A percentile compares a stretch with the other conserved stretches of the same genome.
Evolutionary conservation across 2,797 vertebrate genomes (phyloP).

Genomic region (Acrossocheilus wenchowensis): DNA sequence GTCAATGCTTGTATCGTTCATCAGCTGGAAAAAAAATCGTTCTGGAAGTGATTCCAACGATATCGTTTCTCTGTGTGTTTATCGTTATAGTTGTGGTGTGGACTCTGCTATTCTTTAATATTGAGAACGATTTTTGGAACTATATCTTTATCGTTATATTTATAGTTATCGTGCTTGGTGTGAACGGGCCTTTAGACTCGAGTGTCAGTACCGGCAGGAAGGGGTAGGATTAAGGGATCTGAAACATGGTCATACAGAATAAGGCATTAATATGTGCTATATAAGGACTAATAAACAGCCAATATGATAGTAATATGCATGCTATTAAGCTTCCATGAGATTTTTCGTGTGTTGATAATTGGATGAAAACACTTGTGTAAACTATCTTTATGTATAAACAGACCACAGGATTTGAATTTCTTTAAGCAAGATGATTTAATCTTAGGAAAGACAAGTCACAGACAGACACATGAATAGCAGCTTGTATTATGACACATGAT

Average conservation of each 20-base stretch:
- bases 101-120: too few relatives aligned
- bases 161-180: too few relatives aligned
- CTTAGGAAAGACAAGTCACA: not conserved
- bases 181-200: not conserved
- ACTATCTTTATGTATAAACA: not conserved
- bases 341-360: not conserved
- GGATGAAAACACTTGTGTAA: constrained; percentile 2
- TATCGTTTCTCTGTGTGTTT: too few relatives aligned
- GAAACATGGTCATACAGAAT: not conserved
- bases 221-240: not conserved
- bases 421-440: not conserved
- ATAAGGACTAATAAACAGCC: not conserved
- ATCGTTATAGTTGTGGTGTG: too few relatives aligned
- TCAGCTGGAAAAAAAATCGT: too few relatives aligned
- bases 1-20: too few relatives aligned
- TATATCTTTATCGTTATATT: too few relatives aligned
- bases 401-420: not conserved
- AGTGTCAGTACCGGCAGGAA: too few relatives aligned
- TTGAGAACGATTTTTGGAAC: too few relatives aligned
- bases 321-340: not conserved
- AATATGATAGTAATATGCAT: not conserved
- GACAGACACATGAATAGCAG: not conserved
- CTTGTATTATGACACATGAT: constrained; percentile 10
- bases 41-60: too few relatives aligned
- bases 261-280: not conserved